A percentile compares a stretch with the other conserved stretches of the same genome.
phyloP scores from a whole-genome alignment of 2,888 invertebrate species.

The Eristalinus aeneus region DNA sequence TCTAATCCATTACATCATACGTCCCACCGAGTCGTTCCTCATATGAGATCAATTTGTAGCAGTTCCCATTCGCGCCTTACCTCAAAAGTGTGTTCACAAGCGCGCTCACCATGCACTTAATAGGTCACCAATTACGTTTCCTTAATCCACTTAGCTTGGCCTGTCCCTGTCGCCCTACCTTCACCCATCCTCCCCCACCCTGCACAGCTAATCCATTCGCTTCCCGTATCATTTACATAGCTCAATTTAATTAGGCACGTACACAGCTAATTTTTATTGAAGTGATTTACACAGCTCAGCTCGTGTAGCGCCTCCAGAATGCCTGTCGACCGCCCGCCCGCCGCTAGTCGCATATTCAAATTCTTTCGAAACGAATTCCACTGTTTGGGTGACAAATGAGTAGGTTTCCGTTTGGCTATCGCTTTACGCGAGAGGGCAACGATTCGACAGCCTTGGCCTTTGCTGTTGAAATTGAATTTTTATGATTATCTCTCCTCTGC shows the following conservation, averaged over 20 bases:
- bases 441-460: constrained; percentile 57
- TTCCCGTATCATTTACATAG: constrained; percentile 10
- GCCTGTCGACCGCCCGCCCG: not conserved
- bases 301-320: constrained; percentile 9
- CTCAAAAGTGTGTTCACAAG: not conserved
- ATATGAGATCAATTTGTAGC: too few relatives aligned
- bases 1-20: too few relatives aligned
- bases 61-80: not conserved
- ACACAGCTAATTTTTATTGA: constrained; percentile 39
- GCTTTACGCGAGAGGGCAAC: constrained; percentile 33
- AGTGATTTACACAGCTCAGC: constrained; percentile 38
- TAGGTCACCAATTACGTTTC: not conserved
- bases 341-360: constrained; percentile 39
- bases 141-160: not conserved
- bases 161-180: not conserved
- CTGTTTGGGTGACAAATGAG: constrained; percentile 54
- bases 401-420: constrained; percentile 31
- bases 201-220: not conserved
- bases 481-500: constrained; percentile 43
- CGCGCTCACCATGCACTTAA: not conserved
- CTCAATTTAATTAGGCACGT: constrained; percentile 53
- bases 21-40: too few relatives aligned
- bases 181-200: not conserved
- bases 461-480: constrained; percentile 49
- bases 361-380: constrained; percentile 37